phyloP scores from a whole-genome alignment of 2,113 vertebrate genomes.

The Bucco capensis region DNA sequence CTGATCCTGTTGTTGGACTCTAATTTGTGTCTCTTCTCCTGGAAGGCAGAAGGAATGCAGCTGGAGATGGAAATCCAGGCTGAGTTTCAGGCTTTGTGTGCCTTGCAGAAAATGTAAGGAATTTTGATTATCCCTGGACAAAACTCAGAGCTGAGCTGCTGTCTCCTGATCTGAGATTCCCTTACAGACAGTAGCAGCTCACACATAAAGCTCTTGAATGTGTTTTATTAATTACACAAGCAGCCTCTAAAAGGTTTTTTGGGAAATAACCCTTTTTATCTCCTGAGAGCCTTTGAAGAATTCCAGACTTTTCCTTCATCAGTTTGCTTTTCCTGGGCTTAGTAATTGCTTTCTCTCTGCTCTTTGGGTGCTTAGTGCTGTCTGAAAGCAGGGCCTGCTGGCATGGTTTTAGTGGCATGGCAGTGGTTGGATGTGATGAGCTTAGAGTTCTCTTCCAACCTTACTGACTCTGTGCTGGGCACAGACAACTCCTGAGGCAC shows the following conservation, averaged over 20 bases:
- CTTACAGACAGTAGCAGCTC: background rate
- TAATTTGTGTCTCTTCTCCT: background rate
- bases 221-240: background rate
- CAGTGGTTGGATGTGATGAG: too few species aligned
- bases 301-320: background rate
- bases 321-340: background rate
- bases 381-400: background rate
- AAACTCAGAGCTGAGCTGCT: background rate
- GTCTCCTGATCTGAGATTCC: background rate
- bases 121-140: background rate
- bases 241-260: background rate
- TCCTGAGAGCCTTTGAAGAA: background rate
- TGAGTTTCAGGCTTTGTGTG: background rate
- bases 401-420: too few species aligned
- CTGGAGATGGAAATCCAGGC: background rate
- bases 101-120: background rate
- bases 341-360: background rate
- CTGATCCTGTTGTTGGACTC: background rate
- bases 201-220: background rate
- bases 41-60: background rate
- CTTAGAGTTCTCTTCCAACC: too few species aligned
- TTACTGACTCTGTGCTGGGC: too few species aligned
- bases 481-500: background rate
- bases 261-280: background rate
- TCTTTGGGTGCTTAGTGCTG: background rate